These are phyloP conservation scores for Theristicus caerulescens DNA, from an alignment of 2,113 vertebrate genomes.

Conservation along the genomic window DNA sequence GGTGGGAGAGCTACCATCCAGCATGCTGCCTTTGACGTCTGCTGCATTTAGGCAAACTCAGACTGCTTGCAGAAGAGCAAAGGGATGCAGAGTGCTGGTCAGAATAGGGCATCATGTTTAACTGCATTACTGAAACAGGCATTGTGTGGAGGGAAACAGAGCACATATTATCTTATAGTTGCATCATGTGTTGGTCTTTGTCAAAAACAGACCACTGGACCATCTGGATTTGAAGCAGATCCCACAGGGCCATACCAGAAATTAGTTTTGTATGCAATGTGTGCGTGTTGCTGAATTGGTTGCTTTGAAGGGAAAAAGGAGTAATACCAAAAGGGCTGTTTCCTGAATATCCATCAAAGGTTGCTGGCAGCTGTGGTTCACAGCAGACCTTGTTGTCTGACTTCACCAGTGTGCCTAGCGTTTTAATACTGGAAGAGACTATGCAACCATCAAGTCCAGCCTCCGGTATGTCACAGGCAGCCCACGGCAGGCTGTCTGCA, in stretches of 20 bases:
- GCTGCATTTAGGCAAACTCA: neutral
- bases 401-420: neutral
- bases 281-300: neutral
- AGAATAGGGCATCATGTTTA: neutral
- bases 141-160: neutral
- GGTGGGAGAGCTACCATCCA: neutral
- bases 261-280: neutral
- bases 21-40: neutral
- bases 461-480: neutral
- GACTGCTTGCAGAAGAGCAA: neutral
- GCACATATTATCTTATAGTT: neutral
- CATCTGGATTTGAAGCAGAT: slow-evolving; percentile 4
- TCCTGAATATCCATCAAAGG: neutral
- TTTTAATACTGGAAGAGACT: neutral
- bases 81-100: neutral
- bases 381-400: neutral
- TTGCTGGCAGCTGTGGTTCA: neutral
- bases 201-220: neutral
- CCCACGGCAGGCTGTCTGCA: neutral
- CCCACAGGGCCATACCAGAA: neutral
- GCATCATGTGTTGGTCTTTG: neutral
- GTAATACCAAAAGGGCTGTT: neutral
- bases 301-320: neutral
- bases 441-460: neutral
- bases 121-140: neutral